A percentile compares a stretch with the other conserved stretches of the same genome.
These are phyloP conservation scores for Dipodomys stephensi DNA, from an alignment of 2,113 vertebrate species.

Conservation along the genomic window DNA sequence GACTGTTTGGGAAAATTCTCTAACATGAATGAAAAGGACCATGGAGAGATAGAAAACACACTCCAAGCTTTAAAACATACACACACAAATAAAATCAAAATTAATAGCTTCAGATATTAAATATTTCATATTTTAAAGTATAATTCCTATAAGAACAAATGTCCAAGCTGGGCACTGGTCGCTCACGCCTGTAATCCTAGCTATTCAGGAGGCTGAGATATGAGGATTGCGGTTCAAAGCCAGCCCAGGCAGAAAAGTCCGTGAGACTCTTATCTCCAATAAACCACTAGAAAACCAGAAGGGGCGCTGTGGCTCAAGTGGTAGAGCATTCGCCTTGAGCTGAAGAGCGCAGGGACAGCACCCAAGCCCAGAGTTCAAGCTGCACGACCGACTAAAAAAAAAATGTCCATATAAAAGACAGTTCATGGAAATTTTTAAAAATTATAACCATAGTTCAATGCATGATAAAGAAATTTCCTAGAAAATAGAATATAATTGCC, in stretches of 20 bases:
- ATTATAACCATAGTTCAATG: background rate
- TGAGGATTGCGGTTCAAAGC: no score
- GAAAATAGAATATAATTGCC: constrained; percentile 13
- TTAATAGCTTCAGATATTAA: background rate
- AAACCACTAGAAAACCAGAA: no score
- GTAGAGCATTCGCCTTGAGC: no score
- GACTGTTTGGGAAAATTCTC: background rate
- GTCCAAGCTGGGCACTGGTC: background rate
- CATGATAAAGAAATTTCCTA: background rate
- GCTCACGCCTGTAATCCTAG: no score
- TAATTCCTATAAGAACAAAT: background rate
- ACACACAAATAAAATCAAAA: background rate
- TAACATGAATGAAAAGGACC: background rate
- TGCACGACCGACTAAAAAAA: no score
- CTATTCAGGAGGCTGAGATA: no score
- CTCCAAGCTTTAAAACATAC: background rate
- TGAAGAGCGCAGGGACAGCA: no score
- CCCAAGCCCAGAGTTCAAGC: no score
- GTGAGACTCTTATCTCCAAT: no score
- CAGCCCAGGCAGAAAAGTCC: no score
- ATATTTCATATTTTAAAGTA: background rate
- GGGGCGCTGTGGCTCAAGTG: no score
- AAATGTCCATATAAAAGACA: background rate
- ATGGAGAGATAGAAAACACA: constrained; percentile 13
- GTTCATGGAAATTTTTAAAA: constrained; percentile 19